Evolutionary conservation across 1,140 invertebrate genomes (phyloP), one percentile per base, ranked within the genome.

Genomic region (Helicorthomorpha holstii): DNA sequence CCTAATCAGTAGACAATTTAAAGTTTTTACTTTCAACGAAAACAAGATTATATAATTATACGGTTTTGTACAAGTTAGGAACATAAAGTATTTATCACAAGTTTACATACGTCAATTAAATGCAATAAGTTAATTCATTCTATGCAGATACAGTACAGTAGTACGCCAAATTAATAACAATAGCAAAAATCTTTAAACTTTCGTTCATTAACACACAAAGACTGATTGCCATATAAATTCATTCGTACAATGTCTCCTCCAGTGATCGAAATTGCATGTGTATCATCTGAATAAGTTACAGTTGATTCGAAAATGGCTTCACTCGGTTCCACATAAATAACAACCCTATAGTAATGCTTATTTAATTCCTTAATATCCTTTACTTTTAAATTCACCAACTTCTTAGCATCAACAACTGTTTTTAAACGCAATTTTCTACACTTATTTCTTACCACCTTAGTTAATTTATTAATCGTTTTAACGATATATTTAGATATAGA

Each of bases 291-390:
- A n/a, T n/a, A 46, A n/a, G 49, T 50, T 1, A 58, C 57, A n/a
- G 52, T 58, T n/a, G 52, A 50, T 51, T 60, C 57, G 44, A 60
- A 59, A 1, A 57, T 48, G 14, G 52, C 58, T 4, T 54, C 49
- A 47, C 58, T 56, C 1, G 58, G 58, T 2, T 34, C 12, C 2
- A 43, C 53, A 22, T 48, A 43, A 1, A 60, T 27, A 2, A 54
- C 54, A 7, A 60, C 14, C 12, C 42, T 50, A 12, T 48, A 54
- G 29, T 52, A 3, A 1, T 7, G n/a, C 46, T 53, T 52, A 7
- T 21, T 38, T n/a, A 52, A 27, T 23, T 52, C 38, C 1, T 22
- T 12, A 10, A 26, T 41, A 26, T 47, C 46, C 16, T 53, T 45
- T 4, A 19, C 19, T 34, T 16, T 7, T 46, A 48, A 23, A 25